phyloP scores from a whole-genome alignment of 2,113 vertebrate genomes.

The Toxostoma redivivum region DNA sequence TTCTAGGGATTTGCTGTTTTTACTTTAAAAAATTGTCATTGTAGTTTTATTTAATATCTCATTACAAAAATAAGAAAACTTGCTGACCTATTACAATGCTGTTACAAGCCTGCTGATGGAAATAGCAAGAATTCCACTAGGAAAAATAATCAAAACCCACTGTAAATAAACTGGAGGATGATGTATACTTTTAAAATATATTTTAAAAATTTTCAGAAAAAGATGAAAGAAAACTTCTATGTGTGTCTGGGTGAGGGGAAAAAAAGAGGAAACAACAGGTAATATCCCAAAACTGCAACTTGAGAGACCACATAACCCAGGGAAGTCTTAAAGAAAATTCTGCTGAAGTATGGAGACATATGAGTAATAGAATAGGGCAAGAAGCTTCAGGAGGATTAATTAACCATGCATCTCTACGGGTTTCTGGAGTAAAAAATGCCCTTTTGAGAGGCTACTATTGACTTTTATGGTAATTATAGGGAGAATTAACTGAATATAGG shows the following conservation, averaged over 20 bases:
- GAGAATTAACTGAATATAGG: neutral
- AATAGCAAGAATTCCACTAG: neutral
- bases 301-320: neutral
- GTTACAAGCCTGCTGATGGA: neutral
- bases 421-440: neutral
- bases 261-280: neutral
- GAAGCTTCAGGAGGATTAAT: neutral
- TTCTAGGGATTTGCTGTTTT: neutral
- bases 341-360: neutral
- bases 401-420: neutral
- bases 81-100: neutral
- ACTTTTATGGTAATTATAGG: neutral
- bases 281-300: neutral
- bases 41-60: neutral
- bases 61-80: neutral
- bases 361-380: neutral
- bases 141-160: neutral
- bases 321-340: neutral
- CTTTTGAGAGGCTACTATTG: neutral
- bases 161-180: neutral
- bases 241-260: neutral
- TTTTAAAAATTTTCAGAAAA: neutral
- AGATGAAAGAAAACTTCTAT: neutral
- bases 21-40: neutral
- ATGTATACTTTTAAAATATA: neutral